Conservation (phyloP, 1,140 invertebrate genomes). For the Reticulitermes speratus region DNA sequence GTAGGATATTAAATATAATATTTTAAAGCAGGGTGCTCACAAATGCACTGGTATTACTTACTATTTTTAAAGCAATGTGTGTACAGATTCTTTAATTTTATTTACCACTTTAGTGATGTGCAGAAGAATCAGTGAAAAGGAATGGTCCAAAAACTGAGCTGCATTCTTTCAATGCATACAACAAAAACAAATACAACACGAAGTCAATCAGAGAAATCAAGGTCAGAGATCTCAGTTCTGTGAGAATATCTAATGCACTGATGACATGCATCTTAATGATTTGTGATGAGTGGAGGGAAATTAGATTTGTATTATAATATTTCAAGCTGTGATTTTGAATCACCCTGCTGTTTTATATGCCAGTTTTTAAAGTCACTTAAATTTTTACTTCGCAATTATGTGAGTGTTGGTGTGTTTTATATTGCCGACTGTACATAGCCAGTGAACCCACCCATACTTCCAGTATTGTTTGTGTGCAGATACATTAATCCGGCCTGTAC, state of each 20-base stretch:
- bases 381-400: background rate
- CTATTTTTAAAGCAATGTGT: background rate
- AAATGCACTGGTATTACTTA: background rate
- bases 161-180: too few species aligned
- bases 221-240: too few species aligned
- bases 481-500: constrained; percentile 32
- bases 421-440: constrained; percentile 30
- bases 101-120: too few species aligned
- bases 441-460: constrained; percentile 32
- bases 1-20: background rate
- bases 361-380: constrained; percentile 5
- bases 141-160: too few species aligned
- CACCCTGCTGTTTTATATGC: background rate
- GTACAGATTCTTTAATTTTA: too few species aligned
- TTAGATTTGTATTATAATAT: too few species aligned
- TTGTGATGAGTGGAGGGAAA: too few species aligned
- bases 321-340: background rate
- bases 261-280: too few species aligned
- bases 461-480: constrained; percentile 35
- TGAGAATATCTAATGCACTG: too few species aligned
- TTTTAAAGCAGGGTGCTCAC: background rate
- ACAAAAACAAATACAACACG: too few species aligned
- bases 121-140: too few species aligned
- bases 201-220: too few species aligned
- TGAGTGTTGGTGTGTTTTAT: constrained; percentile 24